Evolutionary conservation across 37 sponge, comb jelly and placozoan species (phyloP).

Genomic region (Beroe forskalii): DNA sequence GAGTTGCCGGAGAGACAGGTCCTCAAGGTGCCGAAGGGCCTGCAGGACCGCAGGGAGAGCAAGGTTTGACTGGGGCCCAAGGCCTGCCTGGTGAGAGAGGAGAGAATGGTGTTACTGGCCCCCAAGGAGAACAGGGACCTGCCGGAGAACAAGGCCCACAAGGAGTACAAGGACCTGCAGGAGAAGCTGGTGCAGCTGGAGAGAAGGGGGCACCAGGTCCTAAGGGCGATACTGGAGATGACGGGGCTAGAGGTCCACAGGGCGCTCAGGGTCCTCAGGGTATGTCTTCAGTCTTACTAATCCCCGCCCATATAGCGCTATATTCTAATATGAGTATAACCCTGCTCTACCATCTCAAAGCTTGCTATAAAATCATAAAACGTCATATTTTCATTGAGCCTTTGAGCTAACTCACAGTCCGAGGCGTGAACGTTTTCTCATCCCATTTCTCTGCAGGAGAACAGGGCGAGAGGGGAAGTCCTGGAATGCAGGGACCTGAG

Average conservation of each 20-base stretch:
- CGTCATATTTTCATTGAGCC: too few relatives aligned
- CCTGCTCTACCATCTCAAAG: neutral
- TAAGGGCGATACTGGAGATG: neutral
- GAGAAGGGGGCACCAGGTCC: neutral
- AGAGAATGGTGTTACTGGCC: conserved; percentile 10
- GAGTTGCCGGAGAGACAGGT: conserved; percentile 7
- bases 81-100: neutral
- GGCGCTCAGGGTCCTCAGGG: neutral
- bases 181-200: neutral
- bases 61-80: neutral
- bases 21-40: neutral
- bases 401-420: neutral
- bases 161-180: neutral
- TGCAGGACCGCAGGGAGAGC: neutral
- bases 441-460: too few relatives aligned
- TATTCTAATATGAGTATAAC: neutral
- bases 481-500: neutral
- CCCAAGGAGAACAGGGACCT: neutral
- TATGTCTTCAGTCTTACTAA: neutral
- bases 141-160: neutral
- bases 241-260: neutral
- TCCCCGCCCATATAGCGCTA: neutral
- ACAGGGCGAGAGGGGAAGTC: neutral
- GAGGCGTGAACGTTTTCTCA: too few relatives aligned
- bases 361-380: too few relatives aligned